These are phyloP conservation scores for Indri indri DNA, from an alignment of 2,113 vertebrate genomes.

Conservation along the genomic window DNA sequence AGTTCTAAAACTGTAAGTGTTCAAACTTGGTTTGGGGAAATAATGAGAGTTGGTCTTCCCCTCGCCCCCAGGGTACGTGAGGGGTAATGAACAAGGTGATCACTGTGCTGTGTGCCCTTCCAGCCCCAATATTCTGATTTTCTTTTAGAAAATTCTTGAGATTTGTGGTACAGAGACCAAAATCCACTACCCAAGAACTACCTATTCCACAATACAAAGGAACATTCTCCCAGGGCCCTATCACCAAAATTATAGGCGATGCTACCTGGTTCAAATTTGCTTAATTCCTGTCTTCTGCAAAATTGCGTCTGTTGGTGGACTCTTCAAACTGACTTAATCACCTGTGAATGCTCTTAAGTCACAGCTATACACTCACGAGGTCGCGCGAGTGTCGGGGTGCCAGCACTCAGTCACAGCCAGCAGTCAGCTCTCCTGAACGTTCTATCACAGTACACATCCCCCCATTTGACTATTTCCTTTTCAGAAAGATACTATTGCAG, in stretches of 20 bases:
- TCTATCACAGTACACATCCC: neutral
- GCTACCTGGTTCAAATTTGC: neutral
- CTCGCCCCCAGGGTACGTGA: neutral
- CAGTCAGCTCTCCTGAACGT: neutral
- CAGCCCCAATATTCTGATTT: neutral
- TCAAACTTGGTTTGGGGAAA: neutral
- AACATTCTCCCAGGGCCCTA: neutral
- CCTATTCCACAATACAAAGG: neutral
- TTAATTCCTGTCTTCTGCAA: neutral
- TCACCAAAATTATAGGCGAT: neutral
- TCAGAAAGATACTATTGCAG: neutral
- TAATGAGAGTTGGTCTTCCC: neutral
- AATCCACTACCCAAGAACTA: neutral
- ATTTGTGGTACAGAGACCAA: neutral
- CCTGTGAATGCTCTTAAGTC: neutral
- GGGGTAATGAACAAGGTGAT: neutral
- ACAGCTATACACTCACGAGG: neutral
- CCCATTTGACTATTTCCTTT: neutral
- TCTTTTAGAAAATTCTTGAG: neutral
- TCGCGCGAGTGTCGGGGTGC: fast-evolving
- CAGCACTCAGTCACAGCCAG: neutral
- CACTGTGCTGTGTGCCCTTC: neutral
- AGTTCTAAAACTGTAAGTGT: neutral
- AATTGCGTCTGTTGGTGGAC: neutral
- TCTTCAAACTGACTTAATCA: neutral